Evolutionary conservation across 1,140 invertebrate genomes (phyloP).

Genomic region (Conus ventricosus): DNA sequence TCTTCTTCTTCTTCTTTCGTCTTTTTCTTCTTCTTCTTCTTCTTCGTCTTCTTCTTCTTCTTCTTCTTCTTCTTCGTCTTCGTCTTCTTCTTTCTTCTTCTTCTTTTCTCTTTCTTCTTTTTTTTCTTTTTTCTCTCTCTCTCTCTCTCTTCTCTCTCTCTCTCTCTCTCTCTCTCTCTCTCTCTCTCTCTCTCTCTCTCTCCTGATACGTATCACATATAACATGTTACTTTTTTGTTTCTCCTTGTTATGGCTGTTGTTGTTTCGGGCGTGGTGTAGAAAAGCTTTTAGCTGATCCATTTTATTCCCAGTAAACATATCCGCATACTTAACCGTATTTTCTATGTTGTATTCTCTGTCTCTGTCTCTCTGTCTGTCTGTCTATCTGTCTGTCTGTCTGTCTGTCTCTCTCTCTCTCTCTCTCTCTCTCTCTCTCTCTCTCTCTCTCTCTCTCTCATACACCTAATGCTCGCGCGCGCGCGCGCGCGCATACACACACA

Average conservation of each 20-base stretch:
- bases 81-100: neutral
- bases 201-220: neutral
- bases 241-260: too few relatives aligned
- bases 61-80: neutral
- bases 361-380: neutral
- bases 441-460: neutral
- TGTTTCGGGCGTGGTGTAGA: too few relatives aligned
- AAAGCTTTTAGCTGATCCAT: too few relatives aligned
- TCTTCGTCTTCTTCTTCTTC: neutral
- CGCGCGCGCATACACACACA: too few relatives aligned
- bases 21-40: neutral
- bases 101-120: neutral
- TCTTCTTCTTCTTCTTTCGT: neutral
- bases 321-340: too few relatives aligned
- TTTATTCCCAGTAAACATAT: too few relatives aligned
- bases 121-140: neutral
- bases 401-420: neutral
- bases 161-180: conserved; percentile 10
- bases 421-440: neutral
- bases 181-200: neutral
- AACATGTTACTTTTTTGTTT: too few relatives aligned
- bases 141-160: neutral
- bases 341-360: neutral
- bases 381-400: neutral
- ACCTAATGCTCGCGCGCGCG: too few relatives aligned